Conservation (phyloP, 2,113 vertebrate genomes). For the Aplodontia rufa region DNA sequence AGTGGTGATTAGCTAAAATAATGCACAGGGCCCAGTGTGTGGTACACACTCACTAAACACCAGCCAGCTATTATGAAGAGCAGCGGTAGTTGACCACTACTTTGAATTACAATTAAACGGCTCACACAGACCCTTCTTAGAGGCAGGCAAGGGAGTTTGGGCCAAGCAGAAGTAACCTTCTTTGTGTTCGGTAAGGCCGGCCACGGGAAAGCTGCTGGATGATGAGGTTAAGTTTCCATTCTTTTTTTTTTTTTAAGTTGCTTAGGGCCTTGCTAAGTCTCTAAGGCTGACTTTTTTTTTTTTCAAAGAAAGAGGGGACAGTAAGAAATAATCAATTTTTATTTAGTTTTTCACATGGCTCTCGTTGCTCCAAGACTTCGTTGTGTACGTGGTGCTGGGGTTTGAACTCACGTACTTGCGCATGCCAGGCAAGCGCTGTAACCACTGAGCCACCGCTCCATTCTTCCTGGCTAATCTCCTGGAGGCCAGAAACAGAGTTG, state of each 20-base stretch:
- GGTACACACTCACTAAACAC: neutral
- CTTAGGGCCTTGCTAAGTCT: too few relatives aligned
- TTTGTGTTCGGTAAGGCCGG: neutral
- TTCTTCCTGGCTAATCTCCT: conserved; percentile 1
- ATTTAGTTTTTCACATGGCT: too few relatives aligned
- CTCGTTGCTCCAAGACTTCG: too few relatives aligned
- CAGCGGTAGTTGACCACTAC: neutral
- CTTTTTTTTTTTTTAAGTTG: too few relatives aligned
- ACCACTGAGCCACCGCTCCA: too few relatives aligned
- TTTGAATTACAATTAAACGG: neutral
- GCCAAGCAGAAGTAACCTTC: neutral
- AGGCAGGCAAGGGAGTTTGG: neutral
- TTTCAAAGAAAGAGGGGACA: too few relatives aligned
- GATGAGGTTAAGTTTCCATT: neutral
- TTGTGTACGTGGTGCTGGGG: too few relatives aligned
- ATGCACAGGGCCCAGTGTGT: neutral
- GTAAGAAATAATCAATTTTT: too few relatives aligned
- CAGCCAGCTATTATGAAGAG: neutral
- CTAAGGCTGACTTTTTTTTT: too few relatives aligned
- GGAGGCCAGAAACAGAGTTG: neutral
- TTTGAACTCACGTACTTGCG: too few relatives aligned
- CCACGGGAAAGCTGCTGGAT: neutral
- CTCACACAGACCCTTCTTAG: neutral
- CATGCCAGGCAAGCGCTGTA: too few relatives aligned
- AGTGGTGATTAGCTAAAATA: neutral